phyloP scores from a whole-genome alignment of 1,140 invertebrate genomes.

The Paraescarpia echinospica region DNA sequence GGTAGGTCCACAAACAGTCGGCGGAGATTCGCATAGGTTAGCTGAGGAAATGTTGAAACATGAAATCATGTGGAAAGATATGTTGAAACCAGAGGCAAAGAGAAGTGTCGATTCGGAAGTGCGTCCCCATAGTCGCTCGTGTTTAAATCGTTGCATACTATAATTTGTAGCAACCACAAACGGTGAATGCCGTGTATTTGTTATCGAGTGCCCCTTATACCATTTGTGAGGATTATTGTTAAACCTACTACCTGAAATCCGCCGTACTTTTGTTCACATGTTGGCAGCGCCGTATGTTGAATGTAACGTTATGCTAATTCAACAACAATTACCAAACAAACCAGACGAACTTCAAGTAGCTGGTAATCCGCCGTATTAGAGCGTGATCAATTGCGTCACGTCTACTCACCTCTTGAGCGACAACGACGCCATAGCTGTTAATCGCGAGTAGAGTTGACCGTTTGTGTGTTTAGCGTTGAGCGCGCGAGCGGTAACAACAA shows the following conservation, averaged over 20 bases:
- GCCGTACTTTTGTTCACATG: not conserved
- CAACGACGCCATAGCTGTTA: not conserved
- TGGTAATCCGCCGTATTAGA: not conserved
- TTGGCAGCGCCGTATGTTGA: not conserved
- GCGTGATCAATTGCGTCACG: not conserved
- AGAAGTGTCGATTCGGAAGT: not conserved
- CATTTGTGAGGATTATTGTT: not conserved
- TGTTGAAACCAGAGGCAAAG: no score
- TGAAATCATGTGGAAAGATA: no score
- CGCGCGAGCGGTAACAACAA: not conserved
- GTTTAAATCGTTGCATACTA: not conserved
- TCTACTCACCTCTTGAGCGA: not conserved
- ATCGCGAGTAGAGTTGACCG: not conserved
- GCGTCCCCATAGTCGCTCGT: not conserved
- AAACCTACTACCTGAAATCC: not conserved
- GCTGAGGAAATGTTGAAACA: no score
- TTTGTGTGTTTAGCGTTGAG: not conserved
- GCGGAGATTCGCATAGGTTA: no score
- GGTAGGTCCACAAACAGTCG: no score
- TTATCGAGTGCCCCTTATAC: not conserved
- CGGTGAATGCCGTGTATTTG: not conserved
- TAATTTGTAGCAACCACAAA: not conserved
- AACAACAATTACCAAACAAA: not conserved
- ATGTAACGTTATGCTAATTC: not conserved
- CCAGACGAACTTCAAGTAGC: not conserved